Evolutionary conservation across 2,888 invertebrate species (phyloP), one percentile per base, ranked within the genome.

Genomic region (Rhingia campestris): DNA sequence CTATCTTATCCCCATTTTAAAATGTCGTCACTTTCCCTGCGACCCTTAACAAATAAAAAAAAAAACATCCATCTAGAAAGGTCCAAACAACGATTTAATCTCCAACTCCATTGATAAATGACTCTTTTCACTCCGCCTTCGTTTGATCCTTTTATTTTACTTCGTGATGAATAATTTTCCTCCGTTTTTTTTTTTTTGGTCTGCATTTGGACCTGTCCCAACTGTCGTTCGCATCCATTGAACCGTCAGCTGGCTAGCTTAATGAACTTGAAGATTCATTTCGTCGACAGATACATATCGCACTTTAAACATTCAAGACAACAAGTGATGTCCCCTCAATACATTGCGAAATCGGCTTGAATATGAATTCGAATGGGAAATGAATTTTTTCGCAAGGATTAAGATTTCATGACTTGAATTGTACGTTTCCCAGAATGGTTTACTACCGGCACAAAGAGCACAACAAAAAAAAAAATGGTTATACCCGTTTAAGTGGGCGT

Each of bases 361-460:
- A 69, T 54, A 33, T 61, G 49, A 33, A 43, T 14, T 43, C 6
- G 43, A 22, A 22, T 22, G 51, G 6, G 33, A 74, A 59, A 77
- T 69, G 70, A 47, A 66, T 14, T 70, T 74, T 64, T 74, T 45
- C 39, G 54, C 69, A 56, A 69, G 69, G 79, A 74, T 80, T 80
- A 80, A 79, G 80, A 80, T 84, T 84, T 80, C 84, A 84, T 75
- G 80, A 80, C 84, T 74, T 84, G 22, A 30, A 10, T 5, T 47
- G 59, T 30, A 35, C n/a, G 33, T 53, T 3, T 12, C 14, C 33
- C 33, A 32, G 45, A 73, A 45, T n/a, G 41, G 67, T 58, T 75
- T 56, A 43, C 51, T 58, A 14, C 58, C 22, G 22, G 22, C 22
- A 7, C 6, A 10, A n/a, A 32, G 35, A 12, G 9, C 9, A 6